Evolutionary conservation across 2,113 vertebrate species (phyloP).

Genomic region (Pelecanoides urinatrix): DNA sequence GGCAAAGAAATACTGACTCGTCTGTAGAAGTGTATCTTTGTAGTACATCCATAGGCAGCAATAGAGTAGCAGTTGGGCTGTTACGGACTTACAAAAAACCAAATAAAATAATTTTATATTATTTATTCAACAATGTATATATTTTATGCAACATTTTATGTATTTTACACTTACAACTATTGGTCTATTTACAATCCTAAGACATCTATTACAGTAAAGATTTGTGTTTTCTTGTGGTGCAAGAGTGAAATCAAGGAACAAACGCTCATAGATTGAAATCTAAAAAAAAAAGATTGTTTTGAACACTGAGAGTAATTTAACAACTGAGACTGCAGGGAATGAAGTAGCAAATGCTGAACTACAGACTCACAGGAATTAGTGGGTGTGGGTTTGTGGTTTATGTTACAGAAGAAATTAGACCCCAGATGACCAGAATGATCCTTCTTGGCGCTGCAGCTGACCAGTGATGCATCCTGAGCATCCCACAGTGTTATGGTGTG

Average conservation of each 20-base stretch:
- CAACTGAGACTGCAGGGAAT: not conserved
- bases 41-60: not conserved
- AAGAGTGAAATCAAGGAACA: not conserved
- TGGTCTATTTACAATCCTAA: not conserved
- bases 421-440: constrained; percentile 7
- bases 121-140: not conserved
- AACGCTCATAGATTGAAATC: not conserved
- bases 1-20: not conserved
- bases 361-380: not conserved
- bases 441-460: not conserved
- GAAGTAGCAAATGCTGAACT: not conserved
- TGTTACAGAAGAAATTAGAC: not conserved
- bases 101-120: not conserved
- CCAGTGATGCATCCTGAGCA: not conserved
- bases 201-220: not conserved
- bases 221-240: not conserved
- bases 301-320: not conserved
- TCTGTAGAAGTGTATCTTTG: not conserved
- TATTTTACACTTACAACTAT: not conserved
- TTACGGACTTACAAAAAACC: not conserved
- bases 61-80: not conserved
- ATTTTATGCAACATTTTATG: not conserved
- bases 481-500: not conserved
- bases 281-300: not conserved
- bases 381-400: constrained; percentile 5